Percentiles rank a stretch among this genome's conserved stretches.
Evolutionary conservation across 2,797 vertebrate genomes (phyloP).

Genomic region (Delichon dasypus): DNA sequence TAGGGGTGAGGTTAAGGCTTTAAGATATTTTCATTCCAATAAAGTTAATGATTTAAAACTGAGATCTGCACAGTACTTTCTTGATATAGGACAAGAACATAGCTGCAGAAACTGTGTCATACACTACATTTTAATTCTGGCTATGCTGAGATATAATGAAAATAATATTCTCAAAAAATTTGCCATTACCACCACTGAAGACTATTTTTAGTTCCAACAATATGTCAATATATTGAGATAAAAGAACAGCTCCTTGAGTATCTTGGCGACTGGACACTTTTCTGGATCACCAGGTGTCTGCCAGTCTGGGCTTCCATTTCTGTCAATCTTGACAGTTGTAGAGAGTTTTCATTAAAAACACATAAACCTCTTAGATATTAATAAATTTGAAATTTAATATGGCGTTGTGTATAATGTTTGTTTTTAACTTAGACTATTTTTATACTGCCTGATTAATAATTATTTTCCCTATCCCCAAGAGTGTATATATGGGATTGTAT

Average conservation of each 20-base stretch:
- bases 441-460: background rate
- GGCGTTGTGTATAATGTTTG: background rate
- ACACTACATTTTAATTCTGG: background rate
- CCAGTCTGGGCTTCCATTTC: background rate
- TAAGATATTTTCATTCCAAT: background rate
- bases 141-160: background rate
- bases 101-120: background rate
- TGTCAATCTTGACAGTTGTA: background rate
- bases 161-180: background rate
- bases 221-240: background rate
- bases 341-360: background rate
- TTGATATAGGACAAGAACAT: background rate
- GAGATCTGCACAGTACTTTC: background rate
- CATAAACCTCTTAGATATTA: background rate
- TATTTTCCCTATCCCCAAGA: rapidly evolving
- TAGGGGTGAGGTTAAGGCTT: background rate
- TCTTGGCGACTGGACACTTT: background rate
- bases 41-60: background rate
- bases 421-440: background rate
- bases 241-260: background rate
- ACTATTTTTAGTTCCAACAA: background rate
- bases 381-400: background rate
- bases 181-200: background rate
- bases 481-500: rapidly evolving
- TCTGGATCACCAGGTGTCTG: background rate